These are phyloP conservation scores for Rhabdornis inornatus DNA, from an alignment of 2,113 vertebrate species.

Conservation along the genomic window DNA sequence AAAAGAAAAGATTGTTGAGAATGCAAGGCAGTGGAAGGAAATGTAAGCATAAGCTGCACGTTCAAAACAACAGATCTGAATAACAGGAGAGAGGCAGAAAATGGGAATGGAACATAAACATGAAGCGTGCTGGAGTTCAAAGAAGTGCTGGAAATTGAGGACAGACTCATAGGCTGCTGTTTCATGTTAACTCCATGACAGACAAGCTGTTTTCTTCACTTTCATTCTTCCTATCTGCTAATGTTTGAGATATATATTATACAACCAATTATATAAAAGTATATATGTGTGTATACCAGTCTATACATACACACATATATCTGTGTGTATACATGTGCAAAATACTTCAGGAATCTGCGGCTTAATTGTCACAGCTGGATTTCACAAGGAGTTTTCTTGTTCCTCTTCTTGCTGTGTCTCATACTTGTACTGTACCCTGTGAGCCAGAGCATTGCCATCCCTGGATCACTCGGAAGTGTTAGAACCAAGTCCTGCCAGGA, in stretches of 20 bases:
- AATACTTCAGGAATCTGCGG: background rate
- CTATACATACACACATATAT: accelerated
- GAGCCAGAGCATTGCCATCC: background rate
- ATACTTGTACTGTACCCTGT: accelerated
- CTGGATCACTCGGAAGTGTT: background rate
- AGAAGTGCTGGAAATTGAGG: background rate
- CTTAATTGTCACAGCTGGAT: background rate
- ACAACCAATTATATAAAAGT: background rate
- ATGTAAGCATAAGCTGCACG: background rate
- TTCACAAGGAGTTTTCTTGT: background rate
- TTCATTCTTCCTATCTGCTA: background rate
- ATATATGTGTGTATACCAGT: background rate
- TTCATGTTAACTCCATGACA: background rate
- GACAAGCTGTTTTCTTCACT: background rate
- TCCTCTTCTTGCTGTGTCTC: background rate
- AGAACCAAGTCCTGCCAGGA: background rate
- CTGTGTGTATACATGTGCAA: background rate
- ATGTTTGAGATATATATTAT: background rate
- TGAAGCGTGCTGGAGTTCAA: background rate
- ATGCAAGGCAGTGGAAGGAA: conserved; percentile 14
- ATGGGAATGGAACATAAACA: background rate
- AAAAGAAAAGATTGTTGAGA: background rate
- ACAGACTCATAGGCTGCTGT: background rate
- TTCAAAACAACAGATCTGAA: background rate
- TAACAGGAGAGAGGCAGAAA: background rate